phyloP scores from a whole-genome alignment of 2,797 vertebrate genomes.

The Uromys caudimaculatus region DNA sequence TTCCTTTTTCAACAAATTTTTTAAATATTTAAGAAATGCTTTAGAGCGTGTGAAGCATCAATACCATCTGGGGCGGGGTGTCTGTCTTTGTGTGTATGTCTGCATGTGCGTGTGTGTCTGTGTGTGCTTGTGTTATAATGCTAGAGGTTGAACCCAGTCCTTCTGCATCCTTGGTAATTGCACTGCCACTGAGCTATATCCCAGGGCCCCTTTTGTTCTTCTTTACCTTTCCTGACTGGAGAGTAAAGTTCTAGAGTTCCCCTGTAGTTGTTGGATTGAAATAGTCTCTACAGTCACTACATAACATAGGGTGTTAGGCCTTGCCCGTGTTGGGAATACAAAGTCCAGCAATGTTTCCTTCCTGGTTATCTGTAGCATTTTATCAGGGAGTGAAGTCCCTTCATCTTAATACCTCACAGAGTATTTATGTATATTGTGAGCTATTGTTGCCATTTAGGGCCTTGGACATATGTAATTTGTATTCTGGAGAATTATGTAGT shows the following conservation, averaged over 20 bases:
- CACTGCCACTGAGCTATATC: background rate
- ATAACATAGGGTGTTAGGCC: background rate
- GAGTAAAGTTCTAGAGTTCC: background rate
- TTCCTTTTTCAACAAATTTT: background rate
- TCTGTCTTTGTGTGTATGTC: background rate
- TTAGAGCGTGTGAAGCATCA: background rate
- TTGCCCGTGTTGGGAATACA: background rate
- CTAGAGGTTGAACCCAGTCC: background rate
- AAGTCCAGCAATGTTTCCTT: background rate
- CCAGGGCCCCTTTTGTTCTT: background rate
- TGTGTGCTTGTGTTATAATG: background rate
- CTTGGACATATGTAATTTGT: conserved; percentile 28
- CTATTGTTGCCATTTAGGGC: background rate
- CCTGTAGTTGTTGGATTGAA: background rate
- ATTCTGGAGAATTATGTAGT: conserved; percentile 10
- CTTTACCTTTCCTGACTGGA: background rate
- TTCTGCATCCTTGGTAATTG: background rate
- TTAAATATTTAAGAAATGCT: conserved; percentile 31
- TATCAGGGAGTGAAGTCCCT: background rate
- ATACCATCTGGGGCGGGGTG: background rate
- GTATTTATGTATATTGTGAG: background rate
- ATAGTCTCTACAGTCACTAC: background rate
- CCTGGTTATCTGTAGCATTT: background rate
- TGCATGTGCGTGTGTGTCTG: background rate
- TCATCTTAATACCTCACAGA: conserved; percentile 13